Conservation (phyloP, 2,888 invertebrate species). For the Troides oblongomaculatus region DNA sequence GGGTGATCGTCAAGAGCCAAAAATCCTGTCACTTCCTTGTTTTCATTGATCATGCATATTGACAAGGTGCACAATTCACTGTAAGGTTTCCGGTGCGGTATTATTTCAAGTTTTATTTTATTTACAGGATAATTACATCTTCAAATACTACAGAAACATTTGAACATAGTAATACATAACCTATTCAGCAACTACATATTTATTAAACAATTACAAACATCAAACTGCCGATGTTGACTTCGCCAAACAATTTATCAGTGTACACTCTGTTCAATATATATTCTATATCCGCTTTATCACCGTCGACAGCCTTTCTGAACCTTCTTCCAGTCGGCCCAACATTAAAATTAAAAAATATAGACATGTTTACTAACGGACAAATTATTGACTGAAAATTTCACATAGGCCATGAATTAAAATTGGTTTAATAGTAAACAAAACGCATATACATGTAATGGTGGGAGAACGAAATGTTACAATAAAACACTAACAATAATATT, state of each 20-base stretch:
- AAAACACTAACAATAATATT: background rate
- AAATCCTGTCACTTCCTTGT: constrained; percentile 61
- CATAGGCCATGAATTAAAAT: background rate
- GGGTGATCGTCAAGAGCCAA: constrained; percentile 73
- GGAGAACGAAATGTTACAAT: background rate
- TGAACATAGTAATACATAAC: too few relatives aligned
- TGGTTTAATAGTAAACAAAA: background rate
- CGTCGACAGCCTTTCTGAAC: constrained; percentile 64
- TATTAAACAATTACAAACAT: constrained; percentile 53
- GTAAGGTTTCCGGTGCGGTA: constrained; percentile 34
- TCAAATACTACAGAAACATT: too few relatives aligned
- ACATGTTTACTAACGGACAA: constrained; percentile 46
- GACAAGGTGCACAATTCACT: constrained; percentile 70
- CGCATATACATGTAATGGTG: background rate
- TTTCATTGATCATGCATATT: constrained; percentile 71
- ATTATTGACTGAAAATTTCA: background rate
- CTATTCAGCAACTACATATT: background rate
- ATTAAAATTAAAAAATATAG: constrained; percentile 68
- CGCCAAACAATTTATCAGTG: constrained; percentile 50
- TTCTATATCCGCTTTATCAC: constrained; percentile 57
- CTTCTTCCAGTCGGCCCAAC: constrained; percentile 53
- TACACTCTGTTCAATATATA: constrained; percentile 45
- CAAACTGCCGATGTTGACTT: constrained; percentile 53
- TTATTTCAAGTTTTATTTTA: background rate
- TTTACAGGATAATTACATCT: too few relatives aligned